Evolutionary conservation across 2,113 vertebrate species (phyloP).

Genomic region (Cynopterus brachyotis): DNA sequence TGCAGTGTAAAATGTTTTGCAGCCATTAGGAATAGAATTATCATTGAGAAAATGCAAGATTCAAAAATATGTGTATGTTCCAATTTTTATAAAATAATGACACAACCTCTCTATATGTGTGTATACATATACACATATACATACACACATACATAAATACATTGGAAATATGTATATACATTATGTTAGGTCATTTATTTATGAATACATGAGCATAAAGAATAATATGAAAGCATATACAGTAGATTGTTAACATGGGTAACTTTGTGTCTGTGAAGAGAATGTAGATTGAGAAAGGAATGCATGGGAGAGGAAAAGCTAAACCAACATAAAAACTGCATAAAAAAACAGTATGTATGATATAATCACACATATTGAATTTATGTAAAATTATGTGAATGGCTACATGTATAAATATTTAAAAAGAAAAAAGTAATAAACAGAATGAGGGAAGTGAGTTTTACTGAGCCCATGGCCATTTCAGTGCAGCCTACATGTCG

Average conservation of each 20-base stretch:
- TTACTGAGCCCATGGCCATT: slow-evolving; percentile 18
- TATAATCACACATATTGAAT: neutral
- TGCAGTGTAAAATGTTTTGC: slow-evolving; percentile 1
- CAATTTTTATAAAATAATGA: slow-evolving; percentile 25
- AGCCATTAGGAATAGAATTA: neutral
- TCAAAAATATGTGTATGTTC: neutral
- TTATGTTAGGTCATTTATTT: neutral
- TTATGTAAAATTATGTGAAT: neutral
- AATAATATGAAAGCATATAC: neutral
- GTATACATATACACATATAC: neutral
- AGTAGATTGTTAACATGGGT: neutral
- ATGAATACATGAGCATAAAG: neutral
- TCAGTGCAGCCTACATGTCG: neutral
- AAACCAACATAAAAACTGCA: neutral
- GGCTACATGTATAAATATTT: slow-evolving; percentile 19
- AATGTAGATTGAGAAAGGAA: neutral
- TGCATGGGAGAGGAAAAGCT: neutral
- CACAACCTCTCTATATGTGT: neutral
- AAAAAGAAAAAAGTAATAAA: slow-evolving; percentile 27
- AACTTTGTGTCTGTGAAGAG: neutral
- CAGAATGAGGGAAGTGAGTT: slow-evolving; percentile 10
- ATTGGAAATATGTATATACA: neutral
- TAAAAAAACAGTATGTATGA: neutral
- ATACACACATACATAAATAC: neutral
- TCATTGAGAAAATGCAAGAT: slow-evolving; percentile 11